Evolutionary conservation across 2,113 vertebrate genomes (phyloP).

Genomic region (Nothobranchius kuhntae): DNA sequence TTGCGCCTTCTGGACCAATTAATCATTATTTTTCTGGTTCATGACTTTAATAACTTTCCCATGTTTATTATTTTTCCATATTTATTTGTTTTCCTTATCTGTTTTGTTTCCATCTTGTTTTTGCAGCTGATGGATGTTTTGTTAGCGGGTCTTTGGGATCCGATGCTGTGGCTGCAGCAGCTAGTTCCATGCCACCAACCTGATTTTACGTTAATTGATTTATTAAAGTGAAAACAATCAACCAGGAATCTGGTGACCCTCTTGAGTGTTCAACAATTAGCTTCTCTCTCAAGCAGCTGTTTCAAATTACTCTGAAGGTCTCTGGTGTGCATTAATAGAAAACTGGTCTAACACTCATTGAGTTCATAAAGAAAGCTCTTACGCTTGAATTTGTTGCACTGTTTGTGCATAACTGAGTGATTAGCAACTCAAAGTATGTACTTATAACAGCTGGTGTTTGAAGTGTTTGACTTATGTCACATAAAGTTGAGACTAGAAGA

Average conservation of each 20-base stretch:
- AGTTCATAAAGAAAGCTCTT: constrained; percentile 39
- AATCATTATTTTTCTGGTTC: too few relatives aligned
- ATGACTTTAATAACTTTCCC: too few relatives aligned
- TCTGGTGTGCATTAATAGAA: constrained; percentile 43
- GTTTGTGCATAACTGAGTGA: constrained; percentile 33
- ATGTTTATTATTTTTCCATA: too few relatives aligned
- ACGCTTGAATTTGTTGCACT: constrained; percentile 47
- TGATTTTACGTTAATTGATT: constrained; percentile 22
- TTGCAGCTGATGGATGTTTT: too few relatives aligned
- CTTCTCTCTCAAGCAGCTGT: constrained; percentile 42
- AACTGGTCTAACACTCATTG: constrained; percentile 59
- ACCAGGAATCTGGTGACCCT: constrained; percentile 26
- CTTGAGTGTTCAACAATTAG: constrained; percentile 27
- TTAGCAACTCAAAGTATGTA: constrained; percentile 2
- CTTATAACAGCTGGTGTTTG: constrained; percentile 8
- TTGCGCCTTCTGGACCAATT: too few relatives aligned
- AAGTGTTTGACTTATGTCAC: constrained; percentile 11
- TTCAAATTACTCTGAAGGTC: constrained; percentile 43
- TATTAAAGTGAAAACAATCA: constrained; percentile 32
- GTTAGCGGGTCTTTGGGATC: too few relatives aligned
- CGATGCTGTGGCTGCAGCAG: too few relatives aligned
- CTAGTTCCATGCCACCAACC: background rate
- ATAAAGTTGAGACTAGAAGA: background rate
- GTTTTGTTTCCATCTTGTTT: too few relatives aligned
- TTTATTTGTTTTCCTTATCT: too few relatives aligned